phyloP scores from a whole-genome alignment of 2,797 vertebrate species.

The Girardinus metallicus region DNA sequence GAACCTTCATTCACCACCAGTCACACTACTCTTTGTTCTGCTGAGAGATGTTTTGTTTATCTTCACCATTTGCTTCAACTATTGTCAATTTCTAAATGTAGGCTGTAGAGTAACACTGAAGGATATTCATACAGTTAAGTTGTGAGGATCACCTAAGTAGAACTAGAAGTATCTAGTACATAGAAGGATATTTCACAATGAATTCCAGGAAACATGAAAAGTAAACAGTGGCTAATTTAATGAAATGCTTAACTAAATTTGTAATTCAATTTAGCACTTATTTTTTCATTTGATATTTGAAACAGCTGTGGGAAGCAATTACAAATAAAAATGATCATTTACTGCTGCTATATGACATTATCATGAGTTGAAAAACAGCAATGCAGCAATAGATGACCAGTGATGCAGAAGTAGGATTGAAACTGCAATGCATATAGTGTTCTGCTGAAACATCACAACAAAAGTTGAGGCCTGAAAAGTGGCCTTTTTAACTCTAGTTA shows the following conservation, averaged over 20 bases:
- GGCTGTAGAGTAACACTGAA: not conserved
- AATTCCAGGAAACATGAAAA: not conserved
- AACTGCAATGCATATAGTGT: not conserved
- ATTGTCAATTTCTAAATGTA: not conserved
- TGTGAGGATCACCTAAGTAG: not conserved
- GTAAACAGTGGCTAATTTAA: not conserved
- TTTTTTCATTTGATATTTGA: not conserved
- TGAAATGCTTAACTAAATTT: not conserved
- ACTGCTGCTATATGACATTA: not conserved
- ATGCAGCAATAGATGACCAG: no score
- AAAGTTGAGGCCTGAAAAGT: no score
- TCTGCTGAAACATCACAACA: not conserved
- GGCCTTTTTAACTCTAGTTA: no score
- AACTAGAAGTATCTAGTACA: not conserved
- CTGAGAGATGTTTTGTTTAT: not conserved
- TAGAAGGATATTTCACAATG: not conserved
- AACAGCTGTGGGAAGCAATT: conserved; percentile 5
- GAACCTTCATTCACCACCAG: not conserved
- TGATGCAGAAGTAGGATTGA: not conserved
- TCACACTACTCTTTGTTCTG: conserved; percentile 4
- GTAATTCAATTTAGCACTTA: not conserved
- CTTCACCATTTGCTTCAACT: not conserved
- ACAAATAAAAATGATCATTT: not conserved
- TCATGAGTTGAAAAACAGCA: not conserved
- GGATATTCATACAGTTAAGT: not conserved